Evolutionary conservation across 2,888 invertebrate species (phyloP).

Genomic region (Gerris lacustris): DNA sequence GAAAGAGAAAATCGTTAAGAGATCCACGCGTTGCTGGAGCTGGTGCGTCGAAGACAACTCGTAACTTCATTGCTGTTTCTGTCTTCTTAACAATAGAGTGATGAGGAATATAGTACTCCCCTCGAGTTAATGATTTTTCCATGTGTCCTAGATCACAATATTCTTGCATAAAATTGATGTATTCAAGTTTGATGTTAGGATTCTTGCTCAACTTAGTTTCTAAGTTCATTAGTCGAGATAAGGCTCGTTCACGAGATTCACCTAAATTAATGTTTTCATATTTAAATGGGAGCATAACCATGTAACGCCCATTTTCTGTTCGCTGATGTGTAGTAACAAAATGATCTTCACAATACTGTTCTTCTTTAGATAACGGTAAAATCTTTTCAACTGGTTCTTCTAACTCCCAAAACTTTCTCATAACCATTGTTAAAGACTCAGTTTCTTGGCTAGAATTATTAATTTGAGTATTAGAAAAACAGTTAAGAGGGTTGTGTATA

Average conservation of each 20-base stretch:
- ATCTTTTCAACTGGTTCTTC: not conserved
- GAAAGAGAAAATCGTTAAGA: constrained; percentile 25
- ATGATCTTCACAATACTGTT: not conserved
- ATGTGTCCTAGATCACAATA: constrained; percentile 27
- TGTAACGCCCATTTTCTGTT: not conserved
- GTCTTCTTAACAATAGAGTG: constrained; percentile 24
- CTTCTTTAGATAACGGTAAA: not conserved
- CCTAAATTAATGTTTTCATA: not conserved
- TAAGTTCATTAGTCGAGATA: too few relatives aligned
- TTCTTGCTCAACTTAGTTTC: too few relatives aligned
- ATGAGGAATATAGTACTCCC: constrained; percentile 21
- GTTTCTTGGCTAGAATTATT: too few relatives aligned
- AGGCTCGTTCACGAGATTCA: not conserved
- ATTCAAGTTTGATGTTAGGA: not conserved
- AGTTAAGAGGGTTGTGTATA: too few relatives aligned
- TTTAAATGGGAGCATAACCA: not conserved
- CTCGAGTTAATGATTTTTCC: constrained; percentile 11
- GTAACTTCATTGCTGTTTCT: constrained; percentile 26
- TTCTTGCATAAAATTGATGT: constrained; percentile 20
- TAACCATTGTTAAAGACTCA: not conserved
- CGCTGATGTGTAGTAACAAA: not conserved
- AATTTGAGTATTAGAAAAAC: too few relatives aligned
- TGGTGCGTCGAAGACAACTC: constrained; percentile 30
- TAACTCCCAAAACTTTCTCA: not conserved
- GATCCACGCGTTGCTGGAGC: constrained; percentile 26